Conservation (phyloP, 2,888 invertebrate species). For the Drosophila paracracens region DNA sequence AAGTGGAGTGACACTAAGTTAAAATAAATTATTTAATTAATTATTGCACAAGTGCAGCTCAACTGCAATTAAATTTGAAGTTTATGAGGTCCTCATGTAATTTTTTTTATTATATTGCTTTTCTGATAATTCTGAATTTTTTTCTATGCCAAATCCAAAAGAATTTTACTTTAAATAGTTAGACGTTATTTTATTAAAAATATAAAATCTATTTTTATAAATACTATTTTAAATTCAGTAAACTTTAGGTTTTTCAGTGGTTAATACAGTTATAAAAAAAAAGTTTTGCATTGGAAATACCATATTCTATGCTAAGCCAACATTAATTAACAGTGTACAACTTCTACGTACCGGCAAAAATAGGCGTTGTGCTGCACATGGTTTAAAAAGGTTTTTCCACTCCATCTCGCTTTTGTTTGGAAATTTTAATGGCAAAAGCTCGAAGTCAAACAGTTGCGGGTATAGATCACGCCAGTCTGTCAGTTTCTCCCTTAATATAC, state of each 20-base stretch:
- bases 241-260: too few relatives aligned
- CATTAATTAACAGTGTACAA: neutral
- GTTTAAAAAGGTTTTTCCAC: slow-evolving; percentile 96
- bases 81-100: neutral
- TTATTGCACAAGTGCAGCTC: too few relatives aligned
- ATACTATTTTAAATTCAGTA: neutral
- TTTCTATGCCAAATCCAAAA: neutral
- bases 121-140: neutral
- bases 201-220: neutral
- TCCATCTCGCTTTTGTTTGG: slow-evolving; percentile 90
- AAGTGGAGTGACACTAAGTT: neutral
- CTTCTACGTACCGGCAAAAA: slow-evolving; percentile 92
- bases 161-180: neutral
- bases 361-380: slow-evolving; percentile 96
- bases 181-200: neutral
- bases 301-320: neutral
- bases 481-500: slow-evolving; percentile 90
- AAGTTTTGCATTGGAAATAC: neutral
- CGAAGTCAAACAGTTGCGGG: slow-evolving; percentile 89
- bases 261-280: neutral
- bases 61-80: neutral
- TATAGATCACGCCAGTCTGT: slow-evolving; percentile 89
- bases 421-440: slow-evolving; percentile 91
- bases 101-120: neutral
- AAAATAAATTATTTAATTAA: too few relatives aligned